Evolutionary conservation across 2,797 vertebrate genomes (phyloP).

Genomic region (Tangara arthus): DNA sequence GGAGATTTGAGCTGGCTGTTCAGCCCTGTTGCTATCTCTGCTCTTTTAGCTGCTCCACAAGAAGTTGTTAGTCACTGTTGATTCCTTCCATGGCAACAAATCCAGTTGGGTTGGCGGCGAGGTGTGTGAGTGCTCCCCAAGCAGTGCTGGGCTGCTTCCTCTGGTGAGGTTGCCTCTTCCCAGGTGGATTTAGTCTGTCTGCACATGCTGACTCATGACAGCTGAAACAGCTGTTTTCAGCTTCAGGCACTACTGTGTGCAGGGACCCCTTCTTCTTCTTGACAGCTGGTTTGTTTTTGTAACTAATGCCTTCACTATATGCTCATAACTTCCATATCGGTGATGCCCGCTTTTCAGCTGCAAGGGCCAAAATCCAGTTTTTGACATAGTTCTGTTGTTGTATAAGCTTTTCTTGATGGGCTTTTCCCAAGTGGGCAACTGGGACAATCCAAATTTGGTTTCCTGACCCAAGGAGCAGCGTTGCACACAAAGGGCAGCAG

Average conservation of each 20-base stretch:
- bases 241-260: slow-evolving; percentile 68
- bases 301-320: slow-evolving; percentile 62
- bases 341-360: slow-evolving; percentile 32
- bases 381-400: background rate
- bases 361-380: slow-evolving; percentile 2
- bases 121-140: slow-evolving; percentile 31
- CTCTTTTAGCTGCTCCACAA: background rate
- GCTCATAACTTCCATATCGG: slow-evolving; percentile 60
- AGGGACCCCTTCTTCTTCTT: slow-evolving; percentile 64
- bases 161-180: slow-evolving; percentile 67
- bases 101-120: slow-evolving; percentile 30
- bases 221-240: slow-evolving; percentile 65
- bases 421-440: background rate
- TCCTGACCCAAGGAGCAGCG: background rate
- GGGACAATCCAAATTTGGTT: background rate
- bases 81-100: slow-evolving; percentile 59
- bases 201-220: slow-evolving; percentile 69
- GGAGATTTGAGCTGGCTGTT: slow-evolving; percentile 29
- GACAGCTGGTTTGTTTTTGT: slow-evolving; percentile 67
- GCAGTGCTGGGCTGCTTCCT: slow-evolving; percentile 51
- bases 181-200: slow-evolving; percentile 68
- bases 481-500: background rate
- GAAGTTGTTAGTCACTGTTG: slow-evolving; percentile 63
- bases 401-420: background rate
- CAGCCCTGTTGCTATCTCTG: slow-evolving; percentile 21